These are phyloP conservation scores for Crax fasciolata DNA, from an alignment of 2,797 vertebrate species.

Conservation along the genomic window DNA sequence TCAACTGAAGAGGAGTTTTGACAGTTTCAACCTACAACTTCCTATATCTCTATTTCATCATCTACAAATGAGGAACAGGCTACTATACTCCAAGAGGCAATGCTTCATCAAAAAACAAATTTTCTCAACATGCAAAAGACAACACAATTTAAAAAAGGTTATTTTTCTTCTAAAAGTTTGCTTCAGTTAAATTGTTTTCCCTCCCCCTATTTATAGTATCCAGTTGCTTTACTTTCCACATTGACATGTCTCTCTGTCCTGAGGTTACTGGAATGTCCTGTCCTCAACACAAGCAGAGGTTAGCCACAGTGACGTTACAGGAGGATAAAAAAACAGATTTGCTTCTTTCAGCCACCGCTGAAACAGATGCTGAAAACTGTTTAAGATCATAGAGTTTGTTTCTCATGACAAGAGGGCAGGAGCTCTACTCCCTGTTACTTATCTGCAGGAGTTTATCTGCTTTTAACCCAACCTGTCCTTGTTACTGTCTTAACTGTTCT, in stretches of 20 bases:
- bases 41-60: background rate
- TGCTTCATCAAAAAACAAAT: background rate
- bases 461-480: slow-evolving; percentile 15
- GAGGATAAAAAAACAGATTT: slow-evolving; percentile 6
- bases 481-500: background rate
- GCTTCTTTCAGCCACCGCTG: background rate
- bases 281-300: slow-evolving; percentile 26
- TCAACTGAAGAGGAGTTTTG: background rate
- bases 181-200: background rate
- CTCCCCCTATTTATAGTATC: background rate
- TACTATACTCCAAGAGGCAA: background rate
- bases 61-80: background rate
- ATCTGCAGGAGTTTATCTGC: background rate
- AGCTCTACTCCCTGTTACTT: background rate
- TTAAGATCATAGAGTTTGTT: slow-evolving; percentile 21
- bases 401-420: slow-evolving; percentile 5
- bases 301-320: background rate
- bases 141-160: background rate
- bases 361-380: slow-evolving; percentile 15
- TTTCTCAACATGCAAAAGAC: background rate
- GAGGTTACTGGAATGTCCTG: slow-evolving; percentile 24
- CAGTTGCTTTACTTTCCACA: background rate
- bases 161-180: background rate
- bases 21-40: background rate
- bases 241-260: background rate